A percentile compares a stretch with the other conserved stretches of the same genome.
These are phyloP conservation scores for Accipiter cooperii DNA, from an alignment of 2,113 vertebrate species.

Conservation along the genomic window DNA sequence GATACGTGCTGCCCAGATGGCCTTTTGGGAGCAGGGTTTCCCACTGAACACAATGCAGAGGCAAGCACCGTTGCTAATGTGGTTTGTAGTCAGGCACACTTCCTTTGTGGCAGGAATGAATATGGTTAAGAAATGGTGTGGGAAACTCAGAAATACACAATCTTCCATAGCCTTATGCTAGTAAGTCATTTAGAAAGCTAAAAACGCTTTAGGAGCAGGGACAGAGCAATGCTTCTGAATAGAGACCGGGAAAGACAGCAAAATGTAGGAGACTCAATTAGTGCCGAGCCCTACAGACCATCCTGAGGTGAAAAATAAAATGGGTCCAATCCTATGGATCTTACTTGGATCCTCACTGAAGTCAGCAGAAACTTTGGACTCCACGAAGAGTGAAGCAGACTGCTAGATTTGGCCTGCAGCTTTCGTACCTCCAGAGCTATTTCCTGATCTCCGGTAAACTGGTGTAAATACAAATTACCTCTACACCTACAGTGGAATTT, in stretches of 20 bases:
- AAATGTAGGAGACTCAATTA: background rate
- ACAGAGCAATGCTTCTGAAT: background rate
- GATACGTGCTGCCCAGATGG: constrained; percentile 78
- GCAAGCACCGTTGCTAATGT: constrained; percentile 71
- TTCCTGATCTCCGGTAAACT: background rate
- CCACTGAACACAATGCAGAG: constrained; percentile 75
- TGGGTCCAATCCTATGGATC: background rate
- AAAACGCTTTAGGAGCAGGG: background rate
- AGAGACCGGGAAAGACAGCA: background rate
- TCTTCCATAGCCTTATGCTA: constrained; percentile 18
- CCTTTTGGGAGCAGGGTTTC: constrained; percentile 72
- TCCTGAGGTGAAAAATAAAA: background rate
- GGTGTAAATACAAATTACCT: background rate
- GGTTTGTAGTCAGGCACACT: constrained; percentile 80
- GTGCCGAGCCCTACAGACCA: background rate
- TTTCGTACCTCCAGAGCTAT: background rate
- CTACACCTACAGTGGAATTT: fast-evolving
- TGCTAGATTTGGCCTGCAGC: background rate
- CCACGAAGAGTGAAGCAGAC: background rate
- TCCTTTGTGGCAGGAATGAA: constrained; percentile 77
- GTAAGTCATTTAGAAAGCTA: background rate
- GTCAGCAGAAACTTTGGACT: background rate
- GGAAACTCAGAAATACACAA: constrained; percentile 61
- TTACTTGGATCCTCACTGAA: background rate
- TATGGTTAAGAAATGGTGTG: constrained; percentile 67